Evolutionary conservation across 2,797 vertebrate species (phyloP).

Genomic region (Gorsachius magnificus): DNA sequence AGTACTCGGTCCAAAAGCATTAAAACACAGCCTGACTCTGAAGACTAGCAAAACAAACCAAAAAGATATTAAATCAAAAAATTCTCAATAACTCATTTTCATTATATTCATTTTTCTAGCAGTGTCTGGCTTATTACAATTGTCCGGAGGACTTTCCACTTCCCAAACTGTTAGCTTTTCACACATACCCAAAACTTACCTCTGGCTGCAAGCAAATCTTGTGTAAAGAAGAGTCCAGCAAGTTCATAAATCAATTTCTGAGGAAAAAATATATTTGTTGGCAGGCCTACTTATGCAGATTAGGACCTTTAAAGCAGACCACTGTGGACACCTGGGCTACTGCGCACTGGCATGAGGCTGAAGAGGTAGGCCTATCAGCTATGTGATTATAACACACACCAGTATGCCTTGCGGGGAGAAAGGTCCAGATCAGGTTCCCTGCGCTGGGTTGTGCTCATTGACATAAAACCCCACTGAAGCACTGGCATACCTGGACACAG

Average conservation of each 20-base stretch:
- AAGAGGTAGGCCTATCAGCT: not conserved
- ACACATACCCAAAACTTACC: not conserved
- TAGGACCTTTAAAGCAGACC: not conserved
- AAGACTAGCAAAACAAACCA: not conserved
- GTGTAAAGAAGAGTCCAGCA: not conserved
- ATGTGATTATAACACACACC: not conserved
- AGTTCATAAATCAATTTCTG: not conserved
- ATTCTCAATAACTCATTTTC: not conserved
- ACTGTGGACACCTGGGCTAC: not conserved
- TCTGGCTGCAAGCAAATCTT: not conserved
- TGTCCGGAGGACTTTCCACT: not conserved
- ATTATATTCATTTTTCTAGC: not conserved
- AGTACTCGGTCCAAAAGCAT: not conserved
- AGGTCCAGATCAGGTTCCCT: not conserved
- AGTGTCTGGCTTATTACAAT: not conserved
- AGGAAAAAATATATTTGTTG: not conserved
- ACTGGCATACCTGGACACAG: not conserved
- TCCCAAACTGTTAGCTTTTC: not conserved
- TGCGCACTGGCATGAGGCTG: accelerated
- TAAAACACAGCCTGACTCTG: not conserved
- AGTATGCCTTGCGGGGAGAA: not conserved
- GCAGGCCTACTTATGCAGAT: not conserved
- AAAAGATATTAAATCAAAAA: not conserved
- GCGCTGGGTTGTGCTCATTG: not conserved
- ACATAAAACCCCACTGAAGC: not conserved